Evolutionary conservation across 2,888 invertebrate species (phyloP).

Genomic region (Aspidiotus destructor): DNA sequence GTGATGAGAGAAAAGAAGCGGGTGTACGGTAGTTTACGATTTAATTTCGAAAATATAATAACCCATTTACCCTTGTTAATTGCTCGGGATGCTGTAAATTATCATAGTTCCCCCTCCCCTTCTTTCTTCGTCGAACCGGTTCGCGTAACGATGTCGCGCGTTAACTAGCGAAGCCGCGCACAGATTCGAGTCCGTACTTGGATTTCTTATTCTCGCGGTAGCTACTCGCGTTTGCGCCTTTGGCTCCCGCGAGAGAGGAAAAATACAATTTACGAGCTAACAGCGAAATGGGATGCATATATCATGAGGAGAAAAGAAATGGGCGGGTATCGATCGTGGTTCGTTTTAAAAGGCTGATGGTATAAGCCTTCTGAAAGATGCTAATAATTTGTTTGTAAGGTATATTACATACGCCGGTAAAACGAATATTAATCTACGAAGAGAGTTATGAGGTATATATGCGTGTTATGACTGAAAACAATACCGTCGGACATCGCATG

Average conservation of each 20-base stretch:
- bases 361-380: background rate
- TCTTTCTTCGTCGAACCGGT: background rate
- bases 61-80: too few relatives aligned
- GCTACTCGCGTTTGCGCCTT: background rate
- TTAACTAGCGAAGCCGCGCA: background rate
- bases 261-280: constrained; percentile 2
- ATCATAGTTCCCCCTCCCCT: too few relatives aligned
- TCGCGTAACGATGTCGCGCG: constrained; percentile 2
- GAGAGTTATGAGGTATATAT: too few relatives aligned
- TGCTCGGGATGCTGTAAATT: too few relatives aligned
- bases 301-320: constrained; percentile 2
- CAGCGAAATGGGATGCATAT: background rate
- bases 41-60: too few relatives aligned
- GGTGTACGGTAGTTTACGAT: too few relatives aligned
- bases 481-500: too few relatives aligned
- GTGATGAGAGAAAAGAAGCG: too few relatives aligned
- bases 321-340: background rate
- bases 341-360: background rate
- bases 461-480: too few relatives aligned
- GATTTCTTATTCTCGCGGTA: background rate
- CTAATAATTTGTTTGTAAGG: background rate
- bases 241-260: background rate
- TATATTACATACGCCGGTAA: too few relatives aligned
- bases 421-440: too few relatives aligned
- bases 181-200: background rate